phyloP scores from a whole-genome alignment of 2,113 vertebrate genomes.

The Carlito syrichta region DNA sequence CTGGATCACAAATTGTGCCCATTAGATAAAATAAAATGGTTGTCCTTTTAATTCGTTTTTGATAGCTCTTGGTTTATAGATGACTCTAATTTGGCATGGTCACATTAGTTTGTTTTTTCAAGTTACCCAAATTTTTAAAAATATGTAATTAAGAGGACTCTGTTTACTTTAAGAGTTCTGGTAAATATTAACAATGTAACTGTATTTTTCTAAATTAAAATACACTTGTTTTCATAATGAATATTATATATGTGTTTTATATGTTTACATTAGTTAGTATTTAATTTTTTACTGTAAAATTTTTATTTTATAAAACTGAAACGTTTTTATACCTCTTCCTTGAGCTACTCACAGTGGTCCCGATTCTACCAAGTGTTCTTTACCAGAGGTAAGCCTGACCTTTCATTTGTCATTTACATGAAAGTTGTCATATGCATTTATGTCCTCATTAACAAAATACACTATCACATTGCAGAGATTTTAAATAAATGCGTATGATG shows the following conservation, averaged over 20 bases:
- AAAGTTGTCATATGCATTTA: not conserved
- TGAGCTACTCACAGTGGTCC: too few relatives aligned
- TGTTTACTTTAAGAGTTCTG: not conserved
- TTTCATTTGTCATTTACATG: too few relatives aligned
- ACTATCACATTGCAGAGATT: not conserved
- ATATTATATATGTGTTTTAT: not conserved
- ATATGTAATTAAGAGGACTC: not conserved
- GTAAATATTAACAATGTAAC: not conserved
- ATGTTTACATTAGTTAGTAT: not conserved
- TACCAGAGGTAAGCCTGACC: not conserved
- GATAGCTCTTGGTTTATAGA: not conserved
- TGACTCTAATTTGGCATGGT: not conserved
- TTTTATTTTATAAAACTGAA: too few relatives aligned
- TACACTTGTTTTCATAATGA: not conserved
- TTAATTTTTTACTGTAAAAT: not conserved
- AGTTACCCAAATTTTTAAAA: not conserved
- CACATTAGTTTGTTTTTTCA: not conserved
- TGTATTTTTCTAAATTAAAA: not conserved
- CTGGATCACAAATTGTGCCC: not conserved
- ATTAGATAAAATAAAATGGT: not conserved
- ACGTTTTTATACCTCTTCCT: too few relatives aligned
- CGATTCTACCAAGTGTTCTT: too few relatives aligned
- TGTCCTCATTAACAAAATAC: not conserved
- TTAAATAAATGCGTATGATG: not conserved
- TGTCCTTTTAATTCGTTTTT: not conserved